Conservation (phyloP, 2,797 vertebrate species). For the Poecilia velifera region DNA sequence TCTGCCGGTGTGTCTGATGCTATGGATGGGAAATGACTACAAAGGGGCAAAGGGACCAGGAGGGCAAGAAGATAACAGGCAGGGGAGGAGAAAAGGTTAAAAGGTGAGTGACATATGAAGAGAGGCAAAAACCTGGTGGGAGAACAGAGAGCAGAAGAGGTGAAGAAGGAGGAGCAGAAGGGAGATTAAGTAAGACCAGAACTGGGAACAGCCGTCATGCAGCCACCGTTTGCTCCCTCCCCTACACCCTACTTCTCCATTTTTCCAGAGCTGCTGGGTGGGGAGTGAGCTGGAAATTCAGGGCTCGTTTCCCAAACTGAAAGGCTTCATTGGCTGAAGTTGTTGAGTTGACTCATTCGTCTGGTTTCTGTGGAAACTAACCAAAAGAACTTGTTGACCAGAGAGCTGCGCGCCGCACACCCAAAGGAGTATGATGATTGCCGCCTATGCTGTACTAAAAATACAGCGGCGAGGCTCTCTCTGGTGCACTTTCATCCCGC, state of each 20-base stretch:
- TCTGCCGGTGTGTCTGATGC: neutral
- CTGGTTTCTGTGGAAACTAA: constrained; percentile 72
- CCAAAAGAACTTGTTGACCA: constrained; percentile 60
- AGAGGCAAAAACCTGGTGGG: constrained; percentile 8
- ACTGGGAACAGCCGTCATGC: constrained; percentile 36
- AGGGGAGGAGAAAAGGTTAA: constrained; percentile 13
- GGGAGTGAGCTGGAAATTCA: constrained; percentile 39
- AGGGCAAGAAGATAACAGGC: neutral
- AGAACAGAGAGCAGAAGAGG: constrained; percentile 18
- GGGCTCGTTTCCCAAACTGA: constrained; percentile 29
- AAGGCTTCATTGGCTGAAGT: constrained; percentile 50
- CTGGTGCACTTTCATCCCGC: constrained; percentile 11
- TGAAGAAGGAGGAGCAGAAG: constrained; percentile 33
- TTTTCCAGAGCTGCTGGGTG: constrained; percentile 57
- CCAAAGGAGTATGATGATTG: constrained; percentile 60
- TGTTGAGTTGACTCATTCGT: constrained; percentile 69
- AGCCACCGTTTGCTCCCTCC: constrained; percentile 35
- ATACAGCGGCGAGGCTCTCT: constrained; percentile 38
- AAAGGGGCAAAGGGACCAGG: neutral
- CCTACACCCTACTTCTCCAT: constrained; percentile 27
- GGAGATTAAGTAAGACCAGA: constrained; percentile 57
- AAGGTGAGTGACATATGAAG: constrained; percentile 25
- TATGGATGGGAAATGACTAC: neutral
- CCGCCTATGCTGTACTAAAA: constrained; percentile 58
- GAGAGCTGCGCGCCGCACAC: constrained; percentile 38